Base-by-base conservation (phyloP, 2,797 vertebrate species). In the Melanotaenia trifasciata region DNA sequence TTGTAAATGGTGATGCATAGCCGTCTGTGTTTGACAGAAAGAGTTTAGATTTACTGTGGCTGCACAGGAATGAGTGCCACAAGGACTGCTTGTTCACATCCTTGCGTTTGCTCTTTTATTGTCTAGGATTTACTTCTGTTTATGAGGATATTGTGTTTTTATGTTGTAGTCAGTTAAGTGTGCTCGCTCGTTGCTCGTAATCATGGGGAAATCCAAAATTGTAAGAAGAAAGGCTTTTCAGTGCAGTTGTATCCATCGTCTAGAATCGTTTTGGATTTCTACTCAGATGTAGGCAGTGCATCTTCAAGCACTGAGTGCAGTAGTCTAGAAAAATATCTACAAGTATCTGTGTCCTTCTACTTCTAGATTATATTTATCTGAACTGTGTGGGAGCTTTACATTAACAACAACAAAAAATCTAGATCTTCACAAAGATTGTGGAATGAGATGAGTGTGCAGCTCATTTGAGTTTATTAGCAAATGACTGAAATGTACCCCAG, bases 151-250 rank as follows among this genome's bases (percentile, higher is more conserved):
- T 38, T 54, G 66, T 84, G 72, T 80, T 61, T 70, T 64, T 58
- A 58, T 77, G 63, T 77, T 78, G 33, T 70, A 74, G 76, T 78
- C 14, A 0, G 33, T 83, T 30, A 32, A 58, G 20, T 70, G 58
- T 78, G 71, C 38, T 86, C 47, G 67, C 60, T 74, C 54, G 7
- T 65, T 36, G 70, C 51, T 64, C 0, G 43, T 64, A 53, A 59
- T 67, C 18, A 36, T 5, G n/a, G 5, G 79, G 65, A 74, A 87
- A 90, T 89, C 82, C 79, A 74, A 78, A 91, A 87, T 89, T 90
- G 87, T 92, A 88, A 80, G 60, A 64, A 47, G 58, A 72, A 76
- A 69, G 64, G 80, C 70, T 28, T 67, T 77, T 58, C 3, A 32
- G 75, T 51, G 83, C 78, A 64, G 0, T 61, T 3, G 26, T 58